These are phyloP conservation scores for Perccottus glenii DNA, from an alignment of 2,113 vertebrate genomes.

Conservation along the genomic window DNA sequence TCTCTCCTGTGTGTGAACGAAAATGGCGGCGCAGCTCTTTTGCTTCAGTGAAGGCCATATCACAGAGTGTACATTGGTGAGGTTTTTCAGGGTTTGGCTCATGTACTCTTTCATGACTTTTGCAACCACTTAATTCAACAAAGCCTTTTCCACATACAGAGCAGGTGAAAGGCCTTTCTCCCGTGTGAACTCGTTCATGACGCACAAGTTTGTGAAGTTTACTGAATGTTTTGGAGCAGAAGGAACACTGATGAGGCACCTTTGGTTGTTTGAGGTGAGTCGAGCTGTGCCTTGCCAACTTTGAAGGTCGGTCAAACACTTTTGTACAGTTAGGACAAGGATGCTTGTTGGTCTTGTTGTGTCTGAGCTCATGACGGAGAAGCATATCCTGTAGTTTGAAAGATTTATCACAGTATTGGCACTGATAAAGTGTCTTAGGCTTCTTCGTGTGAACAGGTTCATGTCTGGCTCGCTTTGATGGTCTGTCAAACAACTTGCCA, in stretches of 20 bases:
- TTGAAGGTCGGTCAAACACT: constrained; percentile 69
- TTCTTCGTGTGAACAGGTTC: constrained; percentile 44
- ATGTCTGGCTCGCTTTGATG: constrained; percentile 62
- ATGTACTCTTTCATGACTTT: constrained; percentile 64
- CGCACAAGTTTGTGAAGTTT: constrained; percentile 66
- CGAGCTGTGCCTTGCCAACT: constrained; percentile 54
- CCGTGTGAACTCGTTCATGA: constrained; percentile 69
- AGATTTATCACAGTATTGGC: constrained; percentile 59
- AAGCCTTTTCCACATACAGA: constrained; percentile 65
- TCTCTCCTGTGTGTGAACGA: constrained; percentile 69
- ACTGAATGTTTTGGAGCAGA: constrained; percentile 54
- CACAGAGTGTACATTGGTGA: constrained; percentile 52
- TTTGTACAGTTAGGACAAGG: constrained; percentile 69
- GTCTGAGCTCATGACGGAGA: constrained; percentile 54
- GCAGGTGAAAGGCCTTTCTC: constrained; percentile 72
- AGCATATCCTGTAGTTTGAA: constrained; percentile 63
- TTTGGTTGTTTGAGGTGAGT: constrained; percentile 62
- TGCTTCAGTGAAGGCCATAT: constrained; percentile 68
- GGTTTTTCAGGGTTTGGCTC: constrained; percentile 66
- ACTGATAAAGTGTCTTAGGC: constrained; percentile 47
- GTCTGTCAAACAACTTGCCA: constrained; percentile 64
- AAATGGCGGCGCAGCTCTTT: constrained; percentile 50
- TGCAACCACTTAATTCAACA: constrained; percentile 66
- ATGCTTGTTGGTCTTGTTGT: constrained; percentile 63
- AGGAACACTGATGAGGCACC: constrained; percentile 64